Conservation (phyloP, 2,113 vertebrate genomes). For the Dromiciops gliroides region DNA sequence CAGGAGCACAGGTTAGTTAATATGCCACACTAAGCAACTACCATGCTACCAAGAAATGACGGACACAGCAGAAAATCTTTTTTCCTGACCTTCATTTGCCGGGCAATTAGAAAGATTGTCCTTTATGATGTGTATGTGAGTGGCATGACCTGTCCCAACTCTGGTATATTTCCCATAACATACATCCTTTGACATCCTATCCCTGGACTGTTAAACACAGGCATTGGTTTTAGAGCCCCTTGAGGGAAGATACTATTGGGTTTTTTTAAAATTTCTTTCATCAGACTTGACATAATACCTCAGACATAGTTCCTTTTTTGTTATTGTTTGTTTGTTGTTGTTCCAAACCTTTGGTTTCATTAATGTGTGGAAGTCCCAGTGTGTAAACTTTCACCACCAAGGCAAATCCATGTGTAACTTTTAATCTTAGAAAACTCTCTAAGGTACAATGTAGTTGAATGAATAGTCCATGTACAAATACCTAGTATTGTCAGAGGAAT, state of each 20-base stretch:
- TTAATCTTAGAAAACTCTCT: too few species aligned
- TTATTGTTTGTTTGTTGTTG: too few species aligned
- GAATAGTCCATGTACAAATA: too few species aligned
- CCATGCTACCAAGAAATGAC: not conserved
- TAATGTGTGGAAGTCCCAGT: too few species aligned
- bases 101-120: not conserved
- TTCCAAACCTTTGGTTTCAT: too few species aligned
- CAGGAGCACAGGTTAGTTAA: not conserved
- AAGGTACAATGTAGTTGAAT: too few species aligned
- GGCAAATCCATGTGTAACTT: too few species aligned
- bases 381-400: too few species aligned
- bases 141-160: not conserved
- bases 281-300: not conserved
- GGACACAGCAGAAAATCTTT: not conserved
- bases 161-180: not conserved
- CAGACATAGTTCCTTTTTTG: not conserved
- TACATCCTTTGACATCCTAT: not conserved
- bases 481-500: too few species aligned
- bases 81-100: not conserved
- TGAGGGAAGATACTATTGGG: too few species aligned
- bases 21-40: not conserved
- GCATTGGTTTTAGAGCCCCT: not conserved
- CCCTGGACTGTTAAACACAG: not conserved
- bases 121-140: fast-evolving
- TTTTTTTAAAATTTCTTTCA: too few species aligned